A percentile compares a stretch with the other conserved stretches of the same genome.
Evolutionary conservation across 2,797 vertebrate genomes (phyloP).

Genomic region (Pygocentrus nattereri): DNA sequence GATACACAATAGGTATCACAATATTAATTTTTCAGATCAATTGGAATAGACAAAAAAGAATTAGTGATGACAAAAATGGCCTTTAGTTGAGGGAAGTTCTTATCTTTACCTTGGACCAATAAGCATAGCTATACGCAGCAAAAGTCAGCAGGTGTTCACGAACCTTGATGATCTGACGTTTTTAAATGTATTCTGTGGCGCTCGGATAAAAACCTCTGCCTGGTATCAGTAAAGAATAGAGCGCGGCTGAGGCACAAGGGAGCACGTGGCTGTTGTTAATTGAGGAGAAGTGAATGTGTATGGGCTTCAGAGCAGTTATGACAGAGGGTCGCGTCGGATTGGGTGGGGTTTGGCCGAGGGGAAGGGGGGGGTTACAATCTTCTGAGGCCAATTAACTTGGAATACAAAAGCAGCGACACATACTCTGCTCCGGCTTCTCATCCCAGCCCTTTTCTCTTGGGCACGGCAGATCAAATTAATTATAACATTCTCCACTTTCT

Average conservation of each 20-base stretch:
- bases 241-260: conserved; percentile 30
- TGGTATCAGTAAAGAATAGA: conserved; percentile 17
- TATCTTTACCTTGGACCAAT: neutral
- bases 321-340: neutral
- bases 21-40: no score
- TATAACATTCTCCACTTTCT: conserved; percentile 62
- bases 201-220: neutral
- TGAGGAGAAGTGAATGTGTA: conserved; percentile 29
- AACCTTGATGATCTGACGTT: conserved; percentile 5
- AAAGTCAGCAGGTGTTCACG: neutral
- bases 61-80: no score
- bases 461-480: conserved; percentile 74
- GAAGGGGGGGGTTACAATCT: conserved; percentile 65
- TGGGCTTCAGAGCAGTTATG: conserved; percentile 8
- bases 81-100: no score
- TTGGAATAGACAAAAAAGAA: no score
- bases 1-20: no score
- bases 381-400: conserved; percentile 85
- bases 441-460: conserved; percentile 69
- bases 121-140: neutral
- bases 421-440: conserved; percentile 75
- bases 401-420: conserved; percentile 80
- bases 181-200: neutral
- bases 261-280: conserved; percentile 15
- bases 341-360: conserved; percentile 48